Percentiles rank a stretch among this genome's conserved stretches.
Conservation (phyloP, 2,888 invertebrate genomes). For the Altica lythri region DNA sequence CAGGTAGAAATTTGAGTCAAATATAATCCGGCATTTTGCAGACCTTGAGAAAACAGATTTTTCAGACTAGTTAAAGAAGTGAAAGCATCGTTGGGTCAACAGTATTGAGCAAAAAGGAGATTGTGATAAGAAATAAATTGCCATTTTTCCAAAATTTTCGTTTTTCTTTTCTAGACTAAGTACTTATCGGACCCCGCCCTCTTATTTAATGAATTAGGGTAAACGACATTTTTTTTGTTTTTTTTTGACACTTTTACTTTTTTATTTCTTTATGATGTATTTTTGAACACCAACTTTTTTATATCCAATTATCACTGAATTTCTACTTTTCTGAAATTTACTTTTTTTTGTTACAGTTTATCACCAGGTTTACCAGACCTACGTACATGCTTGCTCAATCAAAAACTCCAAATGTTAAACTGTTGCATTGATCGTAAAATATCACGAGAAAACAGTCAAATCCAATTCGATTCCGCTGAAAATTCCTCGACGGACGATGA, state of each 20-base stretch:
- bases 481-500: conserved; percentile 65
- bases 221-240: background rate
- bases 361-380: conserved; percentile 84
- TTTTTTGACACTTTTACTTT: too few species aligned
- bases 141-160: too few species aligned
- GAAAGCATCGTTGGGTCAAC: too few species aligned
- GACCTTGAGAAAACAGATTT: too few species aligned
- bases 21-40: too few species aligned
- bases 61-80: too few species aligned
- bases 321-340: background rate
- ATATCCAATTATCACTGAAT: too few species aligned
- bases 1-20: too few species aligned
- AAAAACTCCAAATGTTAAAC: conserved; percentile 89
- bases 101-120: too few species aligned
- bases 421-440: conserved; percentile 73
- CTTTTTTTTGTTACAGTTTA: conserved; percentile 64
- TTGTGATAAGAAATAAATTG: too few species aligned
- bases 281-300: background rate
- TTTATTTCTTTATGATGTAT: background rate
- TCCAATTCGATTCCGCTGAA: conserved; percentile 54
- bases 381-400: conserved; percentile 84
- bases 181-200: background rate
- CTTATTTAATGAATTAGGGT: background rate
- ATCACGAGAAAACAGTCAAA: conserved; percentile 58
- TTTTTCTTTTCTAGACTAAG: too few species aligned